phyloP scores from a whole-genome alignment of 1,140 invertebrate genomes.

The Nasonia vitripennis region DNA sequence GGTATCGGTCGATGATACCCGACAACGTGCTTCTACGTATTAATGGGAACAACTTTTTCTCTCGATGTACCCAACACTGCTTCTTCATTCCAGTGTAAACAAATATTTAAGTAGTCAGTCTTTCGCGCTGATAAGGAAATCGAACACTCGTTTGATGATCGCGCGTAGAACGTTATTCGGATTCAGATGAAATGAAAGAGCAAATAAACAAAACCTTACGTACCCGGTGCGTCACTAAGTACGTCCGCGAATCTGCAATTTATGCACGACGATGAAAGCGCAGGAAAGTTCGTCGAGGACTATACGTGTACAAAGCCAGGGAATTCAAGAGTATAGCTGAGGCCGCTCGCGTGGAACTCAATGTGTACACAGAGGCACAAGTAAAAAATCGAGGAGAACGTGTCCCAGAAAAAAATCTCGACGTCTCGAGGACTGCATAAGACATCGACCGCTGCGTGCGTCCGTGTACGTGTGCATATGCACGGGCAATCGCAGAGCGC shows the following conservation, averaged over 20 bases:
- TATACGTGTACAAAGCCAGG: neutral
- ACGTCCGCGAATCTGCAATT: neutral
- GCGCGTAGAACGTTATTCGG: neutral
- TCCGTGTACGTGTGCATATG: neutral
- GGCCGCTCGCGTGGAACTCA: neutral
- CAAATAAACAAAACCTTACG: neutral
- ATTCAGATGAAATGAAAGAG: too few species aligned
- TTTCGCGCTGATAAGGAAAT: too few species aligned
- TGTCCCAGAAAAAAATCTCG: slow-evolving; percentile 24
- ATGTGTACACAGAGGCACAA: neutral
- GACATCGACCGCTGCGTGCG: neutral
- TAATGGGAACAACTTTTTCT: too few species aligned
- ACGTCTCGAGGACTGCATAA: slow-evolving; percentile 21
- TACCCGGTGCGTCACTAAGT: neutral
- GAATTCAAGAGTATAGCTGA: neutral
- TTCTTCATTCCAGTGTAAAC: too few species aligned
- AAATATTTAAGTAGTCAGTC: too few species aligned
- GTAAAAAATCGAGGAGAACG: neutral
- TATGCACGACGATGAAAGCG: neutral
- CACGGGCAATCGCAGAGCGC: neutral
- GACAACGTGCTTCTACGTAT: too few species aligned
- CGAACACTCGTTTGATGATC: too few species aligned
- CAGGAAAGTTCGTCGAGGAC: neutral
- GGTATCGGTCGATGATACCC: too few species aligned
- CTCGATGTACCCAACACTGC: too few species aligned